These are phyloP conservation scores for Pemphigus obesinymphae DNA, from an alignment of 1,140 invertebrate species.

Conservation along the genomic window DNA sequence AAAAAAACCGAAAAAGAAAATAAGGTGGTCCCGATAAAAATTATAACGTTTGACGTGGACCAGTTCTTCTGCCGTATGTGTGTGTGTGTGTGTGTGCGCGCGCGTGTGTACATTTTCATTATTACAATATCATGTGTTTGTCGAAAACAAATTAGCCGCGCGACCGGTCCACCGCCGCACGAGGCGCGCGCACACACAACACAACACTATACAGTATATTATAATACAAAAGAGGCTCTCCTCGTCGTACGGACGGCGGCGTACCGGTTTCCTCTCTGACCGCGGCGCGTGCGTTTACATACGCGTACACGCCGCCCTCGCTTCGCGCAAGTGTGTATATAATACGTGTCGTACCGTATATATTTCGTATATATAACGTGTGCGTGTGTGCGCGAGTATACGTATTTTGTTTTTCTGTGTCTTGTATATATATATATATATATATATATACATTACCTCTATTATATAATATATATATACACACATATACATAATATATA, in stretches of 20 bases:
- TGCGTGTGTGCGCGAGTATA: not conserved
- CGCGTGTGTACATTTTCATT: no score
- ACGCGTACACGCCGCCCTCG: constrained; percentile 12
- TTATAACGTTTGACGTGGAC: constrained; percentile 39
- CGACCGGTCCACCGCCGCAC: constrained; percentile 3
- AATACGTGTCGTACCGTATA: no score
- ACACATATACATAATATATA: no score
- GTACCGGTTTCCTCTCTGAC: constrained; percentile 1
- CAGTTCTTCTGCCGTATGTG: not conserved
- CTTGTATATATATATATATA: no score
- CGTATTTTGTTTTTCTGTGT: not conserved
- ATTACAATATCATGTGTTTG: no score
- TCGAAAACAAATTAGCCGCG: constrained; percentile 35
- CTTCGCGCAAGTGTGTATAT: not conserved
- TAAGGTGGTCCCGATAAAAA: constrained; percentile 37
- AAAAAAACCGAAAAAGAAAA: not conserved
- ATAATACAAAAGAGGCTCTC: no score
- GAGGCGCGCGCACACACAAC: not conserved
- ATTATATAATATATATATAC: no score
- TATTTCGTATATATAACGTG: no score
- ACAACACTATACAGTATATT: no score
- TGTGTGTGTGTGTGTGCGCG: not conserved
- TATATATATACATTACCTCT: no score
- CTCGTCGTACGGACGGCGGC: no score
- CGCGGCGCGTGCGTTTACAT: not conserved